A percentile compares a stretch with the other conserved stretches of the same genome.
phyloP scores from a whole-genome alignment of 2,113 vertebrate genomes.

The Cheilinus undulatus region DNA sequence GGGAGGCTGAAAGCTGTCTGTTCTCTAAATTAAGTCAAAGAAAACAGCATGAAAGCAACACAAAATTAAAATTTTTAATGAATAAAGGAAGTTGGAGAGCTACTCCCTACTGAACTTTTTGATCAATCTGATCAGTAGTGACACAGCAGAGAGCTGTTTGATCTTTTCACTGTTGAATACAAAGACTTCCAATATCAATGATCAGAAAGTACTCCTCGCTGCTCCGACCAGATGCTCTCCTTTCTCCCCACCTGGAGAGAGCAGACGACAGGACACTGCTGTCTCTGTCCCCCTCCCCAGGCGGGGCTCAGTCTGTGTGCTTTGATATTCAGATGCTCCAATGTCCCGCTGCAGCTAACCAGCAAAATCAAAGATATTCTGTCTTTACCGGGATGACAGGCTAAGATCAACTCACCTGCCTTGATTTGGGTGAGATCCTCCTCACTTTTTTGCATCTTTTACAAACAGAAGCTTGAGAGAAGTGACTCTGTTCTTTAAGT shows the following conservation, averaged over 20 bases:
- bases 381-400: background rate
- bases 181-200: slow-evolving; percentile 5
- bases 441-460: background rate
- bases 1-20: background rate
- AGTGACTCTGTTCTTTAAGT: no score
- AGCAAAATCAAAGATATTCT: slow-evolving; percentile 12
- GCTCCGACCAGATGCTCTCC: slow-evolving; percentile 30
- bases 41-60: no score
- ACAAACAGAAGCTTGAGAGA: background rate
- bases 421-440: slow-evolving; percentile 7
- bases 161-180: slow-evolving; percentile 11
- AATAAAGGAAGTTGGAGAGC: background rate
- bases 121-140: background rate
- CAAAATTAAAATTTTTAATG: background rate
- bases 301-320: slow-evolving; percentile 6
- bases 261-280: slow-evolving; percentile 19
- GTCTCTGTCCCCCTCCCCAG: slow-evolving; percentile 6
- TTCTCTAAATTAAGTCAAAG: no score
- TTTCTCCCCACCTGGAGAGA: slow-evolving; percentile 41
- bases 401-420: background rate
- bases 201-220: background rate
- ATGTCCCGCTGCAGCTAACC: slow-evolving; percentile 1
- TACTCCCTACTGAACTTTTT: background rate
- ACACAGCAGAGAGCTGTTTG: slow-evolving; percentile 9
- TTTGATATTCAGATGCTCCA: slow-evolving; percentile 48